Conservation (phyloP, 2,888 invertebrate genomes). For the Hydraecia micacea region DNA sequence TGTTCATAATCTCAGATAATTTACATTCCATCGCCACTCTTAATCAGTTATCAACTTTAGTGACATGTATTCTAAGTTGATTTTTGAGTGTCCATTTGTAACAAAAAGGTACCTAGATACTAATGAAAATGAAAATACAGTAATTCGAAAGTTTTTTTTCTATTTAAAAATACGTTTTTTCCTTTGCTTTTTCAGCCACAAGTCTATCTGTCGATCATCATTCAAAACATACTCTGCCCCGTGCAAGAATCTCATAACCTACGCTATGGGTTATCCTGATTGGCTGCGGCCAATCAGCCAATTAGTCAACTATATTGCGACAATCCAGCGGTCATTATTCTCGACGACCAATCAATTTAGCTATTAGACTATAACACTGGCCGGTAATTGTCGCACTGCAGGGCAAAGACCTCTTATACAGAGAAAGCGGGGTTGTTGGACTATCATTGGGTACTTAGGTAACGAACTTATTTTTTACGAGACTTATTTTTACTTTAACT, state of each 20-base stretch:
- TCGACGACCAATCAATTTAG: conserved; percentile 21
- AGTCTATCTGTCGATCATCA: not conserved
- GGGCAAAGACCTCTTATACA: not conserved
- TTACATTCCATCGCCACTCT: no score
- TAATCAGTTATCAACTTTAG: no score
- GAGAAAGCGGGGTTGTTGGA: not conserved
- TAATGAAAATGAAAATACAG: no score
- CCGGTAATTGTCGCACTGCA: conserved; percentile 5
- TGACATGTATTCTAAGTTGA: no score
- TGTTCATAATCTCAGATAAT: no score
- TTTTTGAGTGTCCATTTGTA: no score
- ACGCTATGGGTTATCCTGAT: no score
- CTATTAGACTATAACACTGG: not conserved
- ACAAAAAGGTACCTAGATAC: no score
- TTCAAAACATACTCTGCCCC: not conserved
- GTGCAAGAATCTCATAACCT: not conserved
- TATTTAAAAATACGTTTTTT: no score
- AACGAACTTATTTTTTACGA: no score
- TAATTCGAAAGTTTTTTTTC: not conserved
- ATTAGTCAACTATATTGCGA: conserved; percentile 13
- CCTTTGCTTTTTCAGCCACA: not conserved
- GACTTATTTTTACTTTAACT: no score
- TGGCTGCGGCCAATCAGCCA: not conserved
- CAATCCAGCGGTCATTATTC: conserved; percentile 15
- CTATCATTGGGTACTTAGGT: not conserved